phyloP scores from a whole-genome alignment of 2,113 vertebrate species.

The Loxodonta africana region DNA sequence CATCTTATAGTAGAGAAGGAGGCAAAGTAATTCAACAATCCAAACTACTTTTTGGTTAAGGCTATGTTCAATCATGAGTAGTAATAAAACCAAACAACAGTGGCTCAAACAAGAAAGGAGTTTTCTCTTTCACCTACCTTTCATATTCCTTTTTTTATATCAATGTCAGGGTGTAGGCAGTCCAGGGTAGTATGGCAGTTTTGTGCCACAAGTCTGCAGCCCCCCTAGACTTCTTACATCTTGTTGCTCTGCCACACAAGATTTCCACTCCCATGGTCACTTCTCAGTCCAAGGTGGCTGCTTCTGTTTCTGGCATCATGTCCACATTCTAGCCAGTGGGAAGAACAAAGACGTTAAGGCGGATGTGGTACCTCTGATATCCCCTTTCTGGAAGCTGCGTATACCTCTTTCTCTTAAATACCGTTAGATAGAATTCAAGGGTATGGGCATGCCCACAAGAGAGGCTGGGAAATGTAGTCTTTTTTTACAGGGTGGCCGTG shows the following conservation, averaged over 20 bases:
- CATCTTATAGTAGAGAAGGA: neutral
- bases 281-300: neutral
- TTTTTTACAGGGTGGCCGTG: neutral
- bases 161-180: neutral
- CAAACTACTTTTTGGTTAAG: neutral
- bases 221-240: neutral
- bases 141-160: neutral
- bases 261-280: neutral
- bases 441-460: neutral
- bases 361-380: too few species aligned
- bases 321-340: neutral
- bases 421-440: neutral
- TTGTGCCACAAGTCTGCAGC: neutral
- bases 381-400: neutral
- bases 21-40: neutral
- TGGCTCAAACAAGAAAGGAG: neutral
- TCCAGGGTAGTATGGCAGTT: neutral
- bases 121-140: neutral
- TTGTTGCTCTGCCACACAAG: neutral
- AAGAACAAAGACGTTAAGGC: neutral
- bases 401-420: neutral
- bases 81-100: neutral
- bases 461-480: neutral
- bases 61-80: neutral
- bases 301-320: neutral